Percentiles rank a stretch among this genome's conserved stretches.
Conservation (phyloP, 2,888 invertebrate genomes). For the Dasypogon diadema region DNA sequence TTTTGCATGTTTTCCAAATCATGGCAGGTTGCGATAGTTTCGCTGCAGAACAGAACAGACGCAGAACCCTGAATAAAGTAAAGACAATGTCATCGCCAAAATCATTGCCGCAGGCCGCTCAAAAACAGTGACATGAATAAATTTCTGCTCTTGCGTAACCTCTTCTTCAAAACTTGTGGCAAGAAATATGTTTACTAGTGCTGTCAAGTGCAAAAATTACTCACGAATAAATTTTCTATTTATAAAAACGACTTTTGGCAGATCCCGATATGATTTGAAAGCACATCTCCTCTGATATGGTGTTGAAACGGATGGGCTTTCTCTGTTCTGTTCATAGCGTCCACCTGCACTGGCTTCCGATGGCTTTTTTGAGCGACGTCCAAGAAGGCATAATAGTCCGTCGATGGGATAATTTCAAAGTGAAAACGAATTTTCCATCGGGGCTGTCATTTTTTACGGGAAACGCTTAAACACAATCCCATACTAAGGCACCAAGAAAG, state of each 20-base stretch:
- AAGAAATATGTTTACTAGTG: background rate
- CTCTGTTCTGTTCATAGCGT: background rate
- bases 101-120: background rate
- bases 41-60: no score
- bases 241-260: slow-evolving; percentile 38
- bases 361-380: slow-evolving; percentile 9
- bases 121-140: slow-evolving; percentile 2
- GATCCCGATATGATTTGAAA: slow-evolving; percentile 3
- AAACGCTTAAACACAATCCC: no score
- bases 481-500: no score
- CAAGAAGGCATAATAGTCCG: no score
- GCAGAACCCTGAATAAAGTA: background rate
- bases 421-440: no score
- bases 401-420: no score
- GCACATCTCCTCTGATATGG: background rate
- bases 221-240: slow-evolving; percentile 32
- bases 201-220: slow-evolving; percentile 21
- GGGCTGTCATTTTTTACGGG: no score
- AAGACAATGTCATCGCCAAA: background rate
- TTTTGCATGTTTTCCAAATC: no score
- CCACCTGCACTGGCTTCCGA: slow-evolving; percentile 8
- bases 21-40: no score
- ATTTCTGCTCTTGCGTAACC: background rate
- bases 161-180: background rate
- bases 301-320: background rate